phyloP scores from a whole-genome alignment of 2,797 vertebrate genomes.

The Gadopsis marmoratus region DNA sequence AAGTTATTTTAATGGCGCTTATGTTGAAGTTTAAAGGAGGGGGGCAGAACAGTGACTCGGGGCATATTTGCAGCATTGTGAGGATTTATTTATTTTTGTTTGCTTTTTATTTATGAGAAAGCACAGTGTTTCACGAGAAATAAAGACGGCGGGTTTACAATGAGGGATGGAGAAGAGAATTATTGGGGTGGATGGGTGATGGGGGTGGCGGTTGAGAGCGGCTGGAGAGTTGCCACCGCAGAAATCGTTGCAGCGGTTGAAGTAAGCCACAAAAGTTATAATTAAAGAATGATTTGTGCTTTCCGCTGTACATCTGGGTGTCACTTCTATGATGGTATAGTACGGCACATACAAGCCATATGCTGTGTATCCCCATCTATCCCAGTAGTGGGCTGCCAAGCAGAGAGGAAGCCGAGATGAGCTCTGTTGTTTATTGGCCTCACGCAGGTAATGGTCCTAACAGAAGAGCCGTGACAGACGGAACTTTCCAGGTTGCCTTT shows the following conservation, averaged over 20 bases:
- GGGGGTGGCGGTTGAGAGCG: constrained; percentile 39
- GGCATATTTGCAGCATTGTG: constrained; percentile 61
- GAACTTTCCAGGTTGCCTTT: constrained; percentile 15
- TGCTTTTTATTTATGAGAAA: constrained; percentile 67
- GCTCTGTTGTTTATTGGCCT: constrained; percentile 75
- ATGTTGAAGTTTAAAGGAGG: constrained; percentile 73
- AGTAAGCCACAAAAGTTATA: constrained; percentile 56
- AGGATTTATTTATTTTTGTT: constrained; percentile 15
- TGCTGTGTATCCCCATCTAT: constrained; percentile 52
- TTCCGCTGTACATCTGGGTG: constrained; percentile 55
- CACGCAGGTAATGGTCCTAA: constrained; percentile 52
- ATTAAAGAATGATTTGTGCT: constrained; percentile 80
- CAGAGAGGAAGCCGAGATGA: constrained; percentile 54
- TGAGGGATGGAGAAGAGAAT: constrained; percentile 40
- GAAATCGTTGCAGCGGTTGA: constrained; percentile 22
- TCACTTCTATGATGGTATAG: constrained; percentile 44
- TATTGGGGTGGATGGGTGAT: constrained; percentile 7
- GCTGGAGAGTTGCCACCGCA: constrained; percentile 36
- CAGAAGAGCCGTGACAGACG: constrained; percentile 20
- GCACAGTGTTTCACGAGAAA: constrained; percentile 22
- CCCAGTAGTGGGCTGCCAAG: constrained; percentile 53
- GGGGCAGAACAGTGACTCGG: constrained; percentile 47
- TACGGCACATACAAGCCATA: constrained; percentile 47
- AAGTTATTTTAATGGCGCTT: constrained; percentile 80
- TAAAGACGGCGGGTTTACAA: constrained; percentile 12